Conservation (phyloP, 2,797 vertebrate genomes). For the Enteromius paludinosus region DNA sequence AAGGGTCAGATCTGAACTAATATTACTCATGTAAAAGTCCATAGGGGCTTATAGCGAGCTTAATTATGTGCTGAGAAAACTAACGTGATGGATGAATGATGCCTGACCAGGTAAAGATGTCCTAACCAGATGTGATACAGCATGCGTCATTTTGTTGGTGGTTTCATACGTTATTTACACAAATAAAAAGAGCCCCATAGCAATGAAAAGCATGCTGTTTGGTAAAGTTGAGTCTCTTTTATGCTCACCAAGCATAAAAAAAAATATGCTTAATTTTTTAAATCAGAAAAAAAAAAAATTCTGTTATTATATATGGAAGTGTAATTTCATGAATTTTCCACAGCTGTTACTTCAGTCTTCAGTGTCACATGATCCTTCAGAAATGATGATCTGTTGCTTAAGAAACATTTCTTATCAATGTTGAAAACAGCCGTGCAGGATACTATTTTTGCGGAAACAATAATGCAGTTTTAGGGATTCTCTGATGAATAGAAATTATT, state of each 20-base stretch:
- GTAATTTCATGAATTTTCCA: background rate
- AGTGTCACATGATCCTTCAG: slow-evolving; percentile 1
- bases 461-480: background rate
- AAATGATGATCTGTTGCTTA: background rate
- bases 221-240: background rate
- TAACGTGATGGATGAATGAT: slow-evolving; percentile 10
- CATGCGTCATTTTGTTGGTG: background rate
- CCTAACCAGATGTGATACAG: background rate
- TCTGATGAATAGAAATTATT: background rate
- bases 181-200: background rate
- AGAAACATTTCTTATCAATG: background rate
- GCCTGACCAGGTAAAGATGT: background rate
- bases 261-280: no score
- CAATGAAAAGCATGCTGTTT: background rate
- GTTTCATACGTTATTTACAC: background rate
- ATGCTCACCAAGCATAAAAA: background rate
- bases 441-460: background rate
- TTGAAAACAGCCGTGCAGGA: background rate
- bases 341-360: background rate
- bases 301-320: background rate
- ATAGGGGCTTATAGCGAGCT: slow-evolving; percentile 36
- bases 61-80: slow-evolving; percentile 34
- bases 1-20: slow-evolving; percentile 58
- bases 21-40: slow-evolving; percentile 51
- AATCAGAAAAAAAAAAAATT: background rate